Evolutionary conservation across 2,797 vertebrate species (phyloP).

Genomic region (Tauraco hartlaubi): DNA sequence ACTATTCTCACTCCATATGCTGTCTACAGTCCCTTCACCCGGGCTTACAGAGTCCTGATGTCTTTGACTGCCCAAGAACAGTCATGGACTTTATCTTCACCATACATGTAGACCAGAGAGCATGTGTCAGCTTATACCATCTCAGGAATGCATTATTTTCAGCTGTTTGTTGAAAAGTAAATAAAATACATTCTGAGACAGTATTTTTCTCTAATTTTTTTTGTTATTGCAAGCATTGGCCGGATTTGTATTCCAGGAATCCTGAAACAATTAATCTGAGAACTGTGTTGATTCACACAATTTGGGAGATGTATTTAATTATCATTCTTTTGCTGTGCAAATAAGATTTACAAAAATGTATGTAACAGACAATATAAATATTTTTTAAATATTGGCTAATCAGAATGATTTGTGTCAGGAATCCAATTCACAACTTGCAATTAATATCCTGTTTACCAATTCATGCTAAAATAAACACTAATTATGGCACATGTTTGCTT

Average conservation of each 20-base stretch:
- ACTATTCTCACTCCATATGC: neutral
- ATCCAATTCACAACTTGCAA: slow-evolving; percentile 55
- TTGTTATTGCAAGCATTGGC: neutral
- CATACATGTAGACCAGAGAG: neutral
- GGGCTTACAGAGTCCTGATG: neutral
- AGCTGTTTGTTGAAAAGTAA: neutral
- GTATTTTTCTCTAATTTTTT: neutral
- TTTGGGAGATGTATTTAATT: neutral
- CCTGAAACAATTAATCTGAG: neutral
- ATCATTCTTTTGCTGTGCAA: neutral
- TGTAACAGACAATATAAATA: neutral
- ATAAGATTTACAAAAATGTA: slow-evolving; percentile 12
- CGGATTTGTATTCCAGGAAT: neutral
- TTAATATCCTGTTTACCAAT: slow-evolving; percentile 58
- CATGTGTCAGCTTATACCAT: neutral
- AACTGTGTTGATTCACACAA: neutral
- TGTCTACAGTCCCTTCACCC: neutral
- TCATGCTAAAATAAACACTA: slow-evolving; percentile 68
- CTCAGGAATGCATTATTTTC: neutral
- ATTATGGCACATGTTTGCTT: slow-evolving; percentile 60
- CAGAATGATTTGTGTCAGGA: slow-evolving; percentile 50
- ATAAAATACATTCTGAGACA: neutral
- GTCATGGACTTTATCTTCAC: neutral
- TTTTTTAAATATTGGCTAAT: slow-evolving; percentile 22
- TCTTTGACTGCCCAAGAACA: neutral